These are phyloP conservation scores for Drosophila bifasciata DNA, from an alignment of 1,140 invertebrate genomes.

Conservation along the genomic window DNA sequence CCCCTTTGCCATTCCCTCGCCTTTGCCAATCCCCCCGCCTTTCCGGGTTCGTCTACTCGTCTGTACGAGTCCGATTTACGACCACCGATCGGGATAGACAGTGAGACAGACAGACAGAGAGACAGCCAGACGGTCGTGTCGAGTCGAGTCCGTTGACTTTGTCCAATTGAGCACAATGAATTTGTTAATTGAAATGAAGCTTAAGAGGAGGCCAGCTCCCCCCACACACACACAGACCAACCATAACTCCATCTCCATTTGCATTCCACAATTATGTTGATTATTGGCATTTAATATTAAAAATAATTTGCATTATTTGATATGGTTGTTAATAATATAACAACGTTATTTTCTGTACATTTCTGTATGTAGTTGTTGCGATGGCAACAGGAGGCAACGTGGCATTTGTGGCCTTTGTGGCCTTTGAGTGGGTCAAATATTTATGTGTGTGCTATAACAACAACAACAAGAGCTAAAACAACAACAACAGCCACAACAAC, in stretches of 20 bases:
- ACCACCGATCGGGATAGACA: not conserved
- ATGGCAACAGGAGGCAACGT: not conserved
- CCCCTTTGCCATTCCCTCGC: no score
- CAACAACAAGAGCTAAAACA: conserved; percentile 24
- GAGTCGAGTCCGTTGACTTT: no score
- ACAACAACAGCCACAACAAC: conserved; percentile 26
- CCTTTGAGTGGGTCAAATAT: conserved; percentile 41
- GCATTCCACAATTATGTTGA: conserved; percentile 19
- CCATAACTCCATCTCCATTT: conserved; percentile 16
- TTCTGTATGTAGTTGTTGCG: not conserved
- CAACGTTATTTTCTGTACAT: conserved; percentile 26
- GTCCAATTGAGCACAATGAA: conserved; percentile 73
- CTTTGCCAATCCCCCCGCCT: no score
- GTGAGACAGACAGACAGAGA: no score
- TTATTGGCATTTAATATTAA: conserved; percentile 50
- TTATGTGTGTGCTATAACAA: conserved; percentile 16
- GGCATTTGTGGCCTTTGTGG: conserved; percentile 7
- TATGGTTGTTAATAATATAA: conserved; percentile 43
- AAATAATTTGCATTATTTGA: conserved; percentile 30
- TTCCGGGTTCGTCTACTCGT: no score
- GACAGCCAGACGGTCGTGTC: not conserved
- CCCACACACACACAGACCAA: conserved; percentile 1
- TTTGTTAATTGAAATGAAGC: conserved; percentile 67
- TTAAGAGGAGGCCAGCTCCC: not conserved
- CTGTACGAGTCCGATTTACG: not conserved